Conservation (phyloP, 2,797 vertebrate genomes). For the Numenius phaeopus region DNA sequence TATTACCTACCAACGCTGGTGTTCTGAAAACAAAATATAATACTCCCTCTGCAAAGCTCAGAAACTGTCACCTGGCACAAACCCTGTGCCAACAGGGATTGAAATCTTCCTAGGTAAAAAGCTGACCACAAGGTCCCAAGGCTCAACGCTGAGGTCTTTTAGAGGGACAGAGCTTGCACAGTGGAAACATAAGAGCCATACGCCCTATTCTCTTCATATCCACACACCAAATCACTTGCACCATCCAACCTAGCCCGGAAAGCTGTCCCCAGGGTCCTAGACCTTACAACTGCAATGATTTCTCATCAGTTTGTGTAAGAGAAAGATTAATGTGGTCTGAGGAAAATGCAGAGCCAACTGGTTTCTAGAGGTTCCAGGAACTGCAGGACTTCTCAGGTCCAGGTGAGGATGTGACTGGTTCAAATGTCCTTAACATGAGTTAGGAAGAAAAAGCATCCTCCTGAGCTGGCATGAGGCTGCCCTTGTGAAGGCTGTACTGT, state of each 20-base stretch:
- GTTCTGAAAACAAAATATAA: background rate
- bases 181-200: background rate
- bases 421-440: background rate
- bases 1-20: background rate
- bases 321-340: background rate
- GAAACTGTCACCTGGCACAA: background rate
- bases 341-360: background rate
- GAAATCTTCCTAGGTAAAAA: background rate
- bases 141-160: background rate
- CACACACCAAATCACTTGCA: background rate
- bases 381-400: background rate
- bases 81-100: background rate
- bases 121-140: background rate
- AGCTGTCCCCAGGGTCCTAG: background rate
- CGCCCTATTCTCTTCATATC: background rate
- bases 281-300: accelerated
- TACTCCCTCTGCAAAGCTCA: background rate
- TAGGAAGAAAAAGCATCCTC: background rate
- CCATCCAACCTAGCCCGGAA: background rate
- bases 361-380: background rate
- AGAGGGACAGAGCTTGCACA: background rate
- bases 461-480: background rate
- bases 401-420: background rate
- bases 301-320: background rate
- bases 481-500: background rate